Conservation (phyloP, 1,140 invertebrate species). For the Panagrolaimus sp. region DNA sequence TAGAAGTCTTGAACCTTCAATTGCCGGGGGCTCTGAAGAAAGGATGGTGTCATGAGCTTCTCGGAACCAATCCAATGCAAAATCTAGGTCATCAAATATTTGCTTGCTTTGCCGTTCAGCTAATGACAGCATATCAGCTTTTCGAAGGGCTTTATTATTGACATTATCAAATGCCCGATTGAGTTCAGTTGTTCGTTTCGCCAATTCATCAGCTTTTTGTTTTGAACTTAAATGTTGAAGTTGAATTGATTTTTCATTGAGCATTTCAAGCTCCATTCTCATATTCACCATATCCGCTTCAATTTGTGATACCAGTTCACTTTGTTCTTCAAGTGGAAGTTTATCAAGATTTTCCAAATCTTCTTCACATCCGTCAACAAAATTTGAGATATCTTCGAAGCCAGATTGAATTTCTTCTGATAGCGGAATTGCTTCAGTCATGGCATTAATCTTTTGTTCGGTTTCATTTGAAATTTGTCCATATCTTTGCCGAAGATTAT, state of each 20-base stretch:
- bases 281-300: constrained; percentile 45
- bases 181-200: constrained; percentile 80
- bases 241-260: constrained; percentile 83
- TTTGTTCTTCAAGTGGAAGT: constrained; percentile 50
- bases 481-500: constrained; percentile 80
- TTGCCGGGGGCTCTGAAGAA: constrained; percentile 79
- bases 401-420: constrained; percentile 86
- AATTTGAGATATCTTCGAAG: constrained; percentile 78
- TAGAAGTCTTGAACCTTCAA: constrained; percentile 79
- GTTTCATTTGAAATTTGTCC: constrained; percentile 63
- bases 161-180: constrained; percentile 88
- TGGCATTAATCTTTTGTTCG: constrained; percentile 76
- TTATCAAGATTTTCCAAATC: constrained; percentile 68
- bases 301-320: constrained; percentile 55
- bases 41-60: constrained; percentile 78
- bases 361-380: constrained; percentile 86
- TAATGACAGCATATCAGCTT: constrained; percentile 80
- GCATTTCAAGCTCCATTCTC: constrained; percentile 80
- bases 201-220: constrained; percentile 81
- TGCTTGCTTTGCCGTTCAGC: constrained; percentile 72
- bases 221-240: constrained; percentile 85
- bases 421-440: constrained; percentile 77
- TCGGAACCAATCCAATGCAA: constrained; percentile 88
- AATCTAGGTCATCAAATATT: constrained; percentile 87
- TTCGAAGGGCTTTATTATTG: constrained; percentile 81